Evolutionary conservation across 2,888 invertebrate species (phyloP).

Genomic region (Autographa pulchrina): DNA sequence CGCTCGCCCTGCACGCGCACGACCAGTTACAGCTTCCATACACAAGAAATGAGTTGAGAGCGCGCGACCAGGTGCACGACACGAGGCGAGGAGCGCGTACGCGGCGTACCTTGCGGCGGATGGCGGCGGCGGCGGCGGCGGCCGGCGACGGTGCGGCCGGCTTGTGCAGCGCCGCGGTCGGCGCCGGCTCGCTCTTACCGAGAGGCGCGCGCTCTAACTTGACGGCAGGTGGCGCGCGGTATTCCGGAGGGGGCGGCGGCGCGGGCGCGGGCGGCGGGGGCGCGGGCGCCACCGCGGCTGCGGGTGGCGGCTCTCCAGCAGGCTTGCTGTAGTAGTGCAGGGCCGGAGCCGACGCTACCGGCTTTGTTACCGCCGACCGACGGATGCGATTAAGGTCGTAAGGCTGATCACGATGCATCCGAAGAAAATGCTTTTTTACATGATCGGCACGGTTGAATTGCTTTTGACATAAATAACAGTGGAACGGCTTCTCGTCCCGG

Average conservation of each 20-base stretch:
- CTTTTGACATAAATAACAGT: conserved; percentile 97
- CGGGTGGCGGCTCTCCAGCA: conserved; percentile 86
- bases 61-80: background rate
- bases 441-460: conserved; percentile 98
- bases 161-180: conserved; percentile 54
- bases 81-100: conserved; percentile 15
- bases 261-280: conserved; percentile 59
- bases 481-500: conserved; percentile 97
- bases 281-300: conserved; percentile 65
- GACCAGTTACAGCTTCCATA: background rate
- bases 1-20: conserved; percentile 88
- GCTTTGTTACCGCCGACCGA: conserved; percentile 89
- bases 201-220: conserved; percentile 82
- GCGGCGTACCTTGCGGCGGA: conserved; percentile 66
- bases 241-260: conserved; percentile 54
- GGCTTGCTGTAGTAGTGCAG: conserved; percentile 75
- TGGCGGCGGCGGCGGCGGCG: conserved; percentile 45
- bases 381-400: conserved; percentile 96
- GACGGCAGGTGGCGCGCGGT: conserved; percentile 65
- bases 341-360: conserved; percentile 65
- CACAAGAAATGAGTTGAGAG: background rate
- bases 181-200: conserved; percentile 84
- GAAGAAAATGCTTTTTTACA: conserved; percentile 97
- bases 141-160: conserved; percentile 51
- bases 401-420: conserved; percentile 97